These are phyloP conservation scores for Lasioglossum villosulum DNA, from an alignment of 2,888 invertebrate genomes.

Conservation along the genomic window DNA sequence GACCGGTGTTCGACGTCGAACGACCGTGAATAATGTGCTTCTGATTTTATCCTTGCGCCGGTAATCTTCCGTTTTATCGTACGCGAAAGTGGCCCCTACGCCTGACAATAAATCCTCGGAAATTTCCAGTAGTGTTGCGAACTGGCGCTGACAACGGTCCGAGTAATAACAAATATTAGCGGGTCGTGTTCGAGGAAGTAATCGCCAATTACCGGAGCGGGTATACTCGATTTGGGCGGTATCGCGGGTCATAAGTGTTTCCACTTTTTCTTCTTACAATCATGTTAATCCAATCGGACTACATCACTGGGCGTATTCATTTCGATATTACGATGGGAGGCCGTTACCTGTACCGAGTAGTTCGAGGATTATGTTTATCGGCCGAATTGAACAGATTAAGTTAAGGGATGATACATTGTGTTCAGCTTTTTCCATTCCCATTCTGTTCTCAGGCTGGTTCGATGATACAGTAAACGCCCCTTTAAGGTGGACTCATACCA, in stretches of 20 bases:
- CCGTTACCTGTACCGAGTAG: neutral
- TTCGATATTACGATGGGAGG: neutral
- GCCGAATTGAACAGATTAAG: neutral
- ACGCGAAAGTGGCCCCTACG: conserved; percentile 20
- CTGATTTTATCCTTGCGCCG: conserved; percentile 46
- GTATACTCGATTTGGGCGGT: conserved; percentile 7
- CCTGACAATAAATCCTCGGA: conserved; percentile 19
- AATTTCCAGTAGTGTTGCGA: conserved; percentile 24
- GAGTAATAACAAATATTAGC: conserved; percentile 29
- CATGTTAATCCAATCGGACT: conserved; percentile 3
- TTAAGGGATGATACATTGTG: neutral
- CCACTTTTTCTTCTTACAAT: neutral
- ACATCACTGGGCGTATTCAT: neutral
- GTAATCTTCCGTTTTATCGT: conserved; percentile 42
- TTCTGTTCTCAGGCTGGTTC: neutral
- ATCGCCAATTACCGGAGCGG: conserved; percentile 5
- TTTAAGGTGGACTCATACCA: too few relatives aligned
- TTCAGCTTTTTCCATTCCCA: too few relatives aligned
- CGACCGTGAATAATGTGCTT: conserved; percentile 41
- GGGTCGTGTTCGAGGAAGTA: conserved; percentile 3
- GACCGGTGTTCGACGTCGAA: conserved; percentile 44
- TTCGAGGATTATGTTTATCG: conserved; percentile 3
- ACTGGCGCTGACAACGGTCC: conserved; percentile 19
- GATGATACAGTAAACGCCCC: too few relatives aligned
- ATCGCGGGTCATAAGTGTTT: conserved; percentile 5